Percentiles rank a stretch among this genome's conserved stretches.
These are phyloP conservation scores for Scaptomyza caliginosa DNA, from an alignment of 2,888 invertebrate genomes.

Conservation along the genomic window DNA sequence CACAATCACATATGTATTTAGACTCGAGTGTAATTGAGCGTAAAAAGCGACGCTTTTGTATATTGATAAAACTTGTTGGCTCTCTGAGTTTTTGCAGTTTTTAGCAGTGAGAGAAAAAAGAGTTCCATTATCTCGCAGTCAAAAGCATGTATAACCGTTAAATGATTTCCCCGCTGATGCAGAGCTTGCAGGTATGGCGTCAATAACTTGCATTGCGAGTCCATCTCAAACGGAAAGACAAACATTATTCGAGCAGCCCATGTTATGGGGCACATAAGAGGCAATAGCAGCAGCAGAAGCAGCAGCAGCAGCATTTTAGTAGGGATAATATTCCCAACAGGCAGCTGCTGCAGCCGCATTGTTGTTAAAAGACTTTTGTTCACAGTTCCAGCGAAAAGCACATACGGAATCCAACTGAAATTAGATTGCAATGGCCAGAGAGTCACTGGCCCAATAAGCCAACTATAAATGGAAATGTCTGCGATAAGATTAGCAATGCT, in stretches of 20 bases:
- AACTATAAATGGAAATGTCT: neutral
- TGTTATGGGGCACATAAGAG: neutral
- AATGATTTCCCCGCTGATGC: conserved; percentile 80
- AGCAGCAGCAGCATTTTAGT: conserved; percentile 1
- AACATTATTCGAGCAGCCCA: conserved; percentile 48
- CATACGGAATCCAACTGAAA: conserved; percentile 24
- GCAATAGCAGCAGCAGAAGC: neutral
- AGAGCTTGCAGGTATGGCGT: conserved; percentile 74
- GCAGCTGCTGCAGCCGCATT: conserved; percentile 31
- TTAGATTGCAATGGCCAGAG: neutral
- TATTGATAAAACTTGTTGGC: neutral
- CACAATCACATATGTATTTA: neutral
- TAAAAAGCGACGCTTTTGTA: neutral
- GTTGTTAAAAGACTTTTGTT: neutral
- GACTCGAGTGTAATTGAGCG: conserved; percentile 29
- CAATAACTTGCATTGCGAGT: conserved; percentile 74
- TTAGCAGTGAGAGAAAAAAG: neutral
- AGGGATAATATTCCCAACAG: neutral
- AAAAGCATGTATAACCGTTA: conserved; percentile 80
- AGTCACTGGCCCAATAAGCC: neutral
- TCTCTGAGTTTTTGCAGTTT: neutral
- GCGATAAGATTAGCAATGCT: conserved; percentile 43
- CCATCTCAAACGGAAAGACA: conserved; percentile 60
- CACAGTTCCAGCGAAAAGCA: conserved; percentile 7
- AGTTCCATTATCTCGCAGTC: conserved; percentile 36